Base-by-base conservation (phyloP, 1,140 invertebrate genomes). In the Cherax destructor region DNA sequence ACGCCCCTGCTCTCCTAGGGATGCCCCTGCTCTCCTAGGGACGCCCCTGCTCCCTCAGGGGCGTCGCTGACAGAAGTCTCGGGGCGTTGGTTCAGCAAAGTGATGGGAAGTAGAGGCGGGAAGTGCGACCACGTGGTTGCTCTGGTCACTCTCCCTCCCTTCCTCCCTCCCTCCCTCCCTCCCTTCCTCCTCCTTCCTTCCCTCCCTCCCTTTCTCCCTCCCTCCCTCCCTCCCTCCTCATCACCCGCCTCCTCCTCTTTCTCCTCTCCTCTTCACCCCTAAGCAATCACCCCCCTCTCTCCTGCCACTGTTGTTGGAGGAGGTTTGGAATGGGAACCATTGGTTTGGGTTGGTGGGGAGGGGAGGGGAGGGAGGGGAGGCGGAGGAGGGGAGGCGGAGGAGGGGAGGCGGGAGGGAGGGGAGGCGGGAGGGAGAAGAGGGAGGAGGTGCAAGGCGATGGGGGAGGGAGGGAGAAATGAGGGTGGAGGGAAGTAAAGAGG, bases 121-220 rank as follows among this genome's bases (percentile, higher is more conserved):
- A 52, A 16, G 69, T 9, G 11, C 21, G 11, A 83, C 81, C 81
- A 83, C 81, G 81, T 83, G 81, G 81, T 83, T 30, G 56, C 0
- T 30, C 47, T 41, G 59, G 16, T 69, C 59, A 61, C 59, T 69
- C 81, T 30, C 59, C 6, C 59, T 59, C 24, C 80, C 18, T 49
- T 0, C 16, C 30, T 49, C 11, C 59, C 81, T 69, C 30, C 65
- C 56, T n/a, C 30, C 59, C 81, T 83, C 10, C 30, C 81, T 69
- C 13, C 59, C 81, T 49, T 47, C n/a, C 65, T 0, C 47, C 81
- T 18, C 59, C 59, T 59, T 47, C 59, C 7, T 69, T 10, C 56
- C 30, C 81, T 6, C 81, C 24, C 9, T 50, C 50, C n/a, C 18
- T 59, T 16, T 21, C 59, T 11, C 80, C 52, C 30, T 61, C 30